Evolutionary conservation across 2,113 vertebrate species (phyloP), one percentile per base, ranked within the genome.

Genomic region (Elephantulus edwardii): DNA sequence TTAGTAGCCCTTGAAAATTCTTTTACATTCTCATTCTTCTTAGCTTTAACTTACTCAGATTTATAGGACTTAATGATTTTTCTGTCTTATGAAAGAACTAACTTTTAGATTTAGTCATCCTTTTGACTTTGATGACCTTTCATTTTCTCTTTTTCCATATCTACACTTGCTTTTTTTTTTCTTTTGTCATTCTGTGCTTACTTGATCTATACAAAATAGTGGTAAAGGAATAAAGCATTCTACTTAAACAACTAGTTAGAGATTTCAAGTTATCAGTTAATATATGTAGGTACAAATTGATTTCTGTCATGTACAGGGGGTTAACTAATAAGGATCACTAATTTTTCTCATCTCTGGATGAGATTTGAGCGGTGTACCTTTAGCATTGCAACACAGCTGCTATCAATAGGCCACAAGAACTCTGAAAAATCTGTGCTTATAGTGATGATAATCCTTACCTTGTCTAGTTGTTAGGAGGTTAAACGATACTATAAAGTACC

Each of bases 261-360:
- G 44, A 74, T 33, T 93, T 88, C 5, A 93, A 30, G 13, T 85
- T 85, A 84, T 42, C 12, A 77, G 8, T 81, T 70, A 92, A 79
- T 79, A 40, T 66, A n/a, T 68, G 1, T 26, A 28, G 8, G 7
- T 68, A 54, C 13, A 91, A 52, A 80, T 84, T 88, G 10, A 76
- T 44, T 80, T 90, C 35, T 88, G 17, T 91, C 58, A 64, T 40
- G 82, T 85, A 28, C 33, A 12, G n/a, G 20, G 66, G 24, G 3
- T 17, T 62, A 74, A 30, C 35, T 80, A 83, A 54, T 62, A 70
- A 71, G 74, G 74, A 79, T 60, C 26, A 86, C 16, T 78, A 89
- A 76, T 38, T 84, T 81, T 75, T 11, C 30, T 84, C 16, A 24
- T 84, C 48, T 50, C 48, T 50, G 48, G 14, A 50, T n/a, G n/a